Conservation (phyloP, 1,140 invertebrate species). For the Formica selysi region DNA sequence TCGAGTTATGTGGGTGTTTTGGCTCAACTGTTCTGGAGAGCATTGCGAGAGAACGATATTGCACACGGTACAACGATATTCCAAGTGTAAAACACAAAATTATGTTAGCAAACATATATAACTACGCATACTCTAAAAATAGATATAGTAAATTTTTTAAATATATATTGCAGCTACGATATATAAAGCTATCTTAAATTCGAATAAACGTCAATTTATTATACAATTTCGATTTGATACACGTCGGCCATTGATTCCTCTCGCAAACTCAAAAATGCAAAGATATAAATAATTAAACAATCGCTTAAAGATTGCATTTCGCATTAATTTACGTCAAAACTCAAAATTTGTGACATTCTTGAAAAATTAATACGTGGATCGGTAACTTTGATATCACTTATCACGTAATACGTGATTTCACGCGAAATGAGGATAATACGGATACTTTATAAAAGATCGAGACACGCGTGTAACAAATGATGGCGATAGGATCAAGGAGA, state of each 20-base stretch:
- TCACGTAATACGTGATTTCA: not conserved
- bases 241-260: not conserved
- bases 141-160: not conserved
- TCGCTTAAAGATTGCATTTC: not conserved
- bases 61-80: conserved; percentile 66
- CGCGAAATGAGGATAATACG: conserved; percentile 28
- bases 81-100: conserved; percentile 12
- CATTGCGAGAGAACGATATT: conserved; percentile 29
- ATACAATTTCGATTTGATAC: not conserved
- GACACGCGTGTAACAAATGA: conserved; percentile 14
- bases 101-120: too few relatives aligned
- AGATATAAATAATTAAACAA: not conserved
- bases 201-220: not conserved
- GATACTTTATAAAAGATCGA: conserved; percentile 29
- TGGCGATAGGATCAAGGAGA: not conserved
- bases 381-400: not conserved
- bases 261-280: not conserved
- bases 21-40: conserved; percentile 51
- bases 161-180: not conserved
- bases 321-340: not conserved
- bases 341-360: not conserved
- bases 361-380: not conserved
- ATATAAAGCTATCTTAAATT: not conserved
- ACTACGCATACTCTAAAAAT: too few relatives aligned
- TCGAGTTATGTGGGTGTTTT: conserved; percentile 52